A percentile compares a stretch with the other conserved stretches of the same genome.
Conservation (phyloP, 2,888 invertebrate genomes). For the Apocheima hispidaria region DNA sequence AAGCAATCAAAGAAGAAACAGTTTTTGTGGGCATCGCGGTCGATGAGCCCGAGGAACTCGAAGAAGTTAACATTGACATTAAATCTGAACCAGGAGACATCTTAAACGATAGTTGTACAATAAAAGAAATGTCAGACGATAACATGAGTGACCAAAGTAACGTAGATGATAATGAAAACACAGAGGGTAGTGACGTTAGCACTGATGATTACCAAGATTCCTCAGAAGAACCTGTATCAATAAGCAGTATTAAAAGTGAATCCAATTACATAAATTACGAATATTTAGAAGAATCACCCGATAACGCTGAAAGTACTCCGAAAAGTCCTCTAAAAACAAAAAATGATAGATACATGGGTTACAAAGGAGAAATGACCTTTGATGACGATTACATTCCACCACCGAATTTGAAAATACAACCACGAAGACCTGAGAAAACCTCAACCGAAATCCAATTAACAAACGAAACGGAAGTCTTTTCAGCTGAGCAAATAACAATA, state of each 20-base stretch:
- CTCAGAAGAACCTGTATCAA: background rate
- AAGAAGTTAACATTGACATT: background rate
- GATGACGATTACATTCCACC: constrained; percentile 13
- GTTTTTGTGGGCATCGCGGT: background rate
- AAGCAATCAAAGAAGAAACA: background rate
- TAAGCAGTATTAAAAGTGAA: background rate
- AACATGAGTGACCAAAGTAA: background rate
- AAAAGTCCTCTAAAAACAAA: background rate
- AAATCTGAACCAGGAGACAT: constrained; percentile 11
- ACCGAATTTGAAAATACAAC: background rate
- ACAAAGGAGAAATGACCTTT: background rate
- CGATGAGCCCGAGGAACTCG: too few relatives aligned
- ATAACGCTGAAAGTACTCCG: background rate
- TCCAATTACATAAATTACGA: background rate
- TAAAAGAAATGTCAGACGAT: background rate
- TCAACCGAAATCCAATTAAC: too few relatives aligned
- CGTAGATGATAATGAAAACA: background rate
- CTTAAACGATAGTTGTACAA: background rate
- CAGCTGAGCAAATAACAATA: background rate
- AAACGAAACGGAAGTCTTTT: too few relatives aligned
- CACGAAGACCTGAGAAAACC: too few relatives aligned
- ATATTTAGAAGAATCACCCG: background rate
- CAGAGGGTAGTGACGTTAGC: background rate
- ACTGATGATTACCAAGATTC: background rate
- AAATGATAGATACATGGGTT: background rate